Conservation (phyloP, 2,888 invertebrate genomes). For the Cinara cedri region DNA sequence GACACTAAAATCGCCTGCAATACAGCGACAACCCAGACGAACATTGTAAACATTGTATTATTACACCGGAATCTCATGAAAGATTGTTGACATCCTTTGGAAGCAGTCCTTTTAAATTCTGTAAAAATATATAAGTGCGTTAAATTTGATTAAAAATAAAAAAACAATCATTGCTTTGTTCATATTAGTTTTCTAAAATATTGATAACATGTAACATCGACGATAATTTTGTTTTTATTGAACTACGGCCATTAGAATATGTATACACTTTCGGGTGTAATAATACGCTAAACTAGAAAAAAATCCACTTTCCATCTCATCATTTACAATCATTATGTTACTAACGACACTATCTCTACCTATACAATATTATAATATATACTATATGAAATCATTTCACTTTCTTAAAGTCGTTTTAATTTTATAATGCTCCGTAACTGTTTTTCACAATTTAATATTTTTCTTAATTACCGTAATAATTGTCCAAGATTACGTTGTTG, state of each 20-base stretch:
- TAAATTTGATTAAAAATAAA: background rate
- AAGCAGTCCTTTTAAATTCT: conserved; percentile 25
- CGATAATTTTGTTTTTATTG: background rate
- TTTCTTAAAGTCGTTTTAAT: conserved; percentile 9
- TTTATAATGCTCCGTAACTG: background rate
- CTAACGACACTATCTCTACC: background rate
- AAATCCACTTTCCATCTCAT: conserved; percentile 23
- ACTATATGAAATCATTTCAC: background rate
- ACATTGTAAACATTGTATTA: conserved; percentile 40
- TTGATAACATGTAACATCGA: background rate
- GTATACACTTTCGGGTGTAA: background rate
- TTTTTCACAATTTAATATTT: background rate
- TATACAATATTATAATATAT: background rate
- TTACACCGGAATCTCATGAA: background rate
- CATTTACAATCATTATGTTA: conserved; percentile 19
- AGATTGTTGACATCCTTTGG: conserved; percentile 52
- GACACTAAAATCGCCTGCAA: conserved; percentile 33
- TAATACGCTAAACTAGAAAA: background rate
- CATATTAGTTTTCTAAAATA: no score
- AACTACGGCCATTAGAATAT: background rate
- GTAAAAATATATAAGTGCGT: background rate
- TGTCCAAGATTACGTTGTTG: background rate
- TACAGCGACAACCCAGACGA: conserved; percentile 6
- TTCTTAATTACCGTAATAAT: background rate
- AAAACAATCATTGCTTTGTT: no score